Conservation (phyloP, 2,113 vertebrate species). For the Eupsittula cactorum region DNA sequence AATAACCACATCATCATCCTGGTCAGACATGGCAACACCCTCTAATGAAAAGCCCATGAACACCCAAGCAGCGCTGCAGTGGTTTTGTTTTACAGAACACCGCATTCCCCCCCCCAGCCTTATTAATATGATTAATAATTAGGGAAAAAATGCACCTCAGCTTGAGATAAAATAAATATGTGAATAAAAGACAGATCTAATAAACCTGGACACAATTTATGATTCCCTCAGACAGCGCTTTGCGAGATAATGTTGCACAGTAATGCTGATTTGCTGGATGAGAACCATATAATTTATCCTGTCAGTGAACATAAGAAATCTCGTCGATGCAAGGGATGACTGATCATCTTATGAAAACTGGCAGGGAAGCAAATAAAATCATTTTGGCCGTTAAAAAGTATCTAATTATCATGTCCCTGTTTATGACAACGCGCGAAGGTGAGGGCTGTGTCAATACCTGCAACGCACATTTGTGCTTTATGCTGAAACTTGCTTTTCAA, state of each 20-base stretch:
- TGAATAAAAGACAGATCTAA: constrained; percentile 75
- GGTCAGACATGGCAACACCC: background rate
- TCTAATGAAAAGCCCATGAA: background rate
- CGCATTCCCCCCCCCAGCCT: background rate
- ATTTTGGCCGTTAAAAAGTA: constrained; percentile 75
- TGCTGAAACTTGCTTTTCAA: constrained; percentile 15
- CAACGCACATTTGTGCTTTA: background rate
- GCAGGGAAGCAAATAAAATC: constrained; percentile 79
- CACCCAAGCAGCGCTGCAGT: too few relatives aligned
- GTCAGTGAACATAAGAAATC: constrained; percentile 77
- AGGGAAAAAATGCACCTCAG: background rate
- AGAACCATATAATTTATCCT: constrained; percentile 81
- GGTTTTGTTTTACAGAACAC: background rate
- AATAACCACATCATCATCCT: accelerated
- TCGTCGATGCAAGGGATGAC: constrained; percentile 70
- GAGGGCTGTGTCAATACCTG: constrained; percentile 9
- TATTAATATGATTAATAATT: constrained; percentile 41
- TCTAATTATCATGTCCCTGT: constrained; percentile 71
- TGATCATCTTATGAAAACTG: constrained; percentile 76
- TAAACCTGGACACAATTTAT: constrained; percentile 79
- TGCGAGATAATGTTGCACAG: constrained; percentile 75
- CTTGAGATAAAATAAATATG: constrained; percentile 71
- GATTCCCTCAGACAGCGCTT: constrained; percentile 63
- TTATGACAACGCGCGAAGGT: background rate
- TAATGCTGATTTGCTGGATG: constrained; percentile 79